These are phyloP conservation scores for Pristionchus pacificus DNA, from an alignment of 1,140 invertebrate genomes.

Conservation along the genomic window DNA sequence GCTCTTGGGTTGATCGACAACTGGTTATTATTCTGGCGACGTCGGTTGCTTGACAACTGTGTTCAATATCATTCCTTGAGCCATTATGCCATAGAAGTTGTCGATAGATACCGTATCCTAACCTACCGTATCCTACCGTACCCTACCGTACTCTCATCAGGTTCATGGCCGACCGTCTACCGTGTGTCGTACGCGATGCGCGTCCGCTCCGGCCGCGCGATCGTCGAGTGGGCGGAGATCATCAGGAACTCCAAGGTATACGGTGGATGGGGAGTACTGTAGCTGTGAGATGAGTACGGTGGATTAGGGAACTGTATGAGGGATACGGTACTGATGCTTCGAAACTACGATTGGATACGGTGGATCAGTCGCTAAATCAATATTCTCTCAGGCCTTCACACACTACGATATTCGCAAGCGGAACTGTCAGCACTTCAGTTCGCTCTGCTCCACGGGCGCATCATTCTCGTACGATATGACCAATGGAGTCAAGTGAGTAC, in stretches of 20 bases:
- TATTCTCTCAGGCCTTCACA: neutral
- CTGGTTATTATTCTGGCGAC: no score
- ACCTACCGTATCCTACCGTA: neutral
- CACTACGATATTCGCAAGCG: conserved; percentile 24
- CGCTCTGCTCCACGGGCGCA: conserved; percentile 16
- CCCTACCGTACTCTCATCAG: neutral
- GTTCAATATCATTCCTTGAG: conserved; percentile 16
- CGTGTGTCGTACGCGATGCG: neutral
- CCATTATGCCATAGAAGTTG: conserved; percentile 8
- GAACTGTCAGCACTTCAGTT: conserved; percentile 29
- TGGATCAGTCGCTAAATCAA: neutral
- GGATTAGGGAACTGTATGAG: no score
- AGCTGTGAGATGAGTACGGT: conserved; percentile 1
- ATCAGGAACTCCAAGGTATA: neutral
- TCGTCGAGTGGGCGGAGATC: neutral
- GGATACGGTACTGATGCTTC: no score
- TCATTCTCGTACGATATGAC: conserved; percentile 29
- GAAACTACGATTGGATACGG: no score
- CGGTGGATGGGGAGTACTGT: neutral
- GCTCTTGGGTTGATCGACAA: neutral
- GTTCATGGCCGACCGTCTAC: neutral
- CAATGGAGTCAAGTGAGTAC: conserved; percentile 17
- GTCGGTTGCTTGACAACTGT: no score
- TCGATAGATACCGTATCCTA: neutral
- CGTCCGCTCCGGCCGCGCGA: neutral